Conservation (phyloP, 1,140 invertebrate genomes). For the Paraescarpia echinospica region DNA sequence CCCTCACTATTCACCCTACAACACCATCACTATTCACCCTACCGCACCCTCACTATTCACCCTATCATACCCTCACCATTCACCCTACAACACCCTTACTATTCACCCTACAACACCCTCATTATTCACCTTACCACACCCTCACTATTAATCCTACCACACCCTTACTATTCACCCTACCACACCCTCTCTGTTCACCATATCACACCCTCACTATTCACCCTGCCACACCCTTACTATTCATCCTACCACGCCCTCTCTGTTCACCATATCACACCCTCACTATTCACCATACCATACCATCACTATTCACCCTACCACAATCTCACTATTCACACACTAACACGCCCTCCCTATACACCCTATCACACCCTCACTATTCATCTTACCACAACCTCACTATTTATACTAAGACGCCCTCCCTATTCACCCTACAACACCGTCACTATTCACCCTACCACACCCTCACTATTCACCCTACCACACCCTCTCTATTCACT, state of each 20-base stretch:
- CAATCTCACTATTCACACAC: background rate
- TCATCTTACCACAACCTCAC: slow-evolving; percentile 20
- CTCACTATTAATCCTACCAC: no score
- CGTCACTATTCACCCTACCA: slow-evolving; percentile 15
- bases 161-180: slow-evolving; percentile 14
- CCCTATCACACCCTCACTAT: background rate
- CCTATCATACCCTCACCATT: slow-evolving; percentile 4
- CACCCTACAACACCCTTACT: slow-evolving; percentile 13
- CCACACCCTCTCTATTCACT: background rate
- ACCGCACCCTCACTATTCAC: background rate
- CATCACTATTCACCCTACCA: slow-evolving; percentile 15
- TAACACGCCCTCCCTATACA: no score
- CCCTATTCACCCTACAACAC: no score
- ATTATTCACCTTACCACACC: slow-evolving; percentile 14
- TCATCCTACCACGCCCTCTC: slow-evolving; percentile 21
- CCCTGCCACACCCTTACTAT: slow-evolving; percentile 16
- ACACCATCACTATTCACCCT: slow-evolving; percentile 1
- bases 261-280: no score
- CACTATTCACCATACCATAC: slow-evolving; percentile 4
- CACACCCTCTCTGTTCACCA: no score
- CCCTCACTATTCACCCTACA: slow-evolving; percentile 14
- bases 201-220: background rate
- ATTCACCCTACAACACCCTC: slow-evolving; percentile 14
- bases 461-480: slow-evolving; percentile 11
- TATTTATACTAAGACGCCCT: no score